phyloP scores from a whole-genome alignment of 2,888 invertebrate species.

The Orgyia antiqua region DNA sequence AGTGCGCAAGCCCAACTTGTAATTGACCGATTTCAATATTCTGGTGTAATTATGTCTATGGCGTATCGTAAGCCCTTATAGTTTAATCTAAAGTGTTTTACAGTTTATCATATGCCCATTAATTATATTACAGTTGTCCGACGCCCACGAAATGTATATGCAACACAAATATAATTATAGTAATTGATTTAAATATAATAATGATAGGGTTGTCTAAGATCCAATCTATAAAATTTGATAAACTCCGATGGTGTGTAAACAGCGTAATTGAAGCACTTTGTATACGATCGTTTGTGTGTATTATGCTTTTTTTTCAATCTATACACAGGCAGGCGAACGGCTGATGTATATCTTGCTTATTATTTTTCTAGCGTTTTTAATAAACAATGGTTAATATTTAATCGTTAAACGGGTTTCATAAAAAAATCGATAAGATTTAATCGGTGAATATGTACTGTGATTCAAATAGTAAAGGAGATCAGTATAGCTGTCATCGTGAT shows the following conservation, averaged over 20 bases:
- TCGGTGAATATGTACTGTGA: too few relatives aligned
- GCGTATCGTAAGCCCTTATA: slow-evolving; percentile 49
- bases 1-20: too few relatives aligned
- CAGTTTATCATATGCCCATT: slow-evolving; percentile 63
- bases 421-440: too few relatives aligned
- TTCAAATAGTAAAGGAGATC: too few relatives aligned
- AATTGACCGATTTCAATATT: too few relatives aligned
- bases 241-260: slow-evolving; percentile 55
- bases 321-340: too few relatives aligned
- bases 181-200: slow-evolving; percentile 75
- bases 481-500: too few relatives aligned
- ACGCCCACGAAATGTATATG: slow-evolving; percentile 51
- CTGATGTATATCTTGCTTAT: too few relatives aligned
- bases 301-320: too few relatives aligned
- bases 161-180: slow-evolving; percentile 62
- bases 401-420: slow-evolving; percentile 3
- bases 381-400: slow-evolving; percentile 26
- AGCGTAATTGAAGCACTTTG: slow-evolving; percentile 40
- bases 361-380: too few relatives aligned
- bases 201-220: slow-evolving; percentile 48
- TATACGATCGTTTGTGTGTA: too few relatives aligned
- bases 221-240: slow-evolving; percentile 42
- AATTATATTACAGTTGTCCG: slow-evolving; percentile 52
- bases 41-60: too few relatives aligned
- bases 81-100: slow-evolving; percentile 70